Conservation (phyloP, 2,888 invertebrate genomes). For the Chorisops tibialis region DNA sequence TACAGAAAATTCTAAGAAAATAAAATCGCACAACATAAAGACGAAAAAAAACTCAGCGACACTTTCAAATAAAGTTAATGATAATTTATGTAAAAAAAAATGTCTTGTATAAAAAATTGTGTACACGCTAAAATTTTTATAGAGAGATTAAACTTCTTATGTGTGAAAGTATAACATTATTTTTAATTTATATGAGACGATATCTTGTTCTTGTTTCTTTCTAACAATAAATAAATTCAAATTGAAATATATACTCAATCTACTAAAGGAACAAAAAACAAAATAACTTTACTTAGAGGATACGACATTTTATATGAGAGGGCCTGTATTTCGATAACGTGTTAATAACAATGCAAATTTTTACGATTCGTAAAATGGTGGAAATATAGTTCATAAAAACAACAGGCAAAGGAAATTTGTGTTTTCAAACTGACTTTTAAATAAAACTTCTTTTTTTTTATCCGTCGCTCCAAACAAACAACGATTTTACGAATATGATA, state of each 20-base stretch:
- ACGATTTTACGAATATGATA: not conserved
- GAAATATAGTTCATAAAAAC: too few relatives aligned
- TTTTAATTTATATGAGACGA: conserved; percentile 12
- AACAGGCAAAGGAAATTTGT: too few relatives aligned
- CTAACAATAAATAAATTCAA: conserved; percentile 24
- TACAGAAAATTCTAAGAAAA: too few relatives aligned
- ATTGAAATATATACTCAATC: not conserved
- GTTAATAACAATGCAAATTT: too few relatives aligned
- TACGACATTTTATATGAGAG: too few relatives aligned
- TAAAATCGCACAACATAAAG: too few relatives aligned
- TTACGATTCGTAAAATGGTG: too few relatives aligned
- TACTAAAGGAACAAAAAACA: not conserved
- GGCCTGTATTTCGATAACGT: too few relatives aligned
- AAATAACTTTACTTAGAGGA: too few relatives aligned
- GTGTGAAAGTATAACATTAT: conserved; percentile 3
- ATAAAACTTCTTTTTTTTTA: too few relatives aligned
- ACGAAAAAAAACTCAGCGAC: conserved; percentile 4
- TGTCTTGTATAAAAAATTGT: conserved; percentile 30
- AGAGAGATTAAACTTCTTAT: conserved; percentile 12
- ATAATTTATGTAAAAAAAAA: conserved; percentile 29
- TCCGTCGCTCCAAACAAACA: not conserved
- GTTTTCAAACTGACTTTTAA: too few relatives aligned
- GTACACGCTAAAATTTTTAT: conserved; percentile 10
- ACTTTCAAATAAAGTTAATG: conserved; percentile 21
- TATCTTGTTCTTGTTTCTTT: not conserved